Base-by-base conservation (phyloP, 1,140 invertebrate genomes). In the Nixonia krombeini region DNA sequence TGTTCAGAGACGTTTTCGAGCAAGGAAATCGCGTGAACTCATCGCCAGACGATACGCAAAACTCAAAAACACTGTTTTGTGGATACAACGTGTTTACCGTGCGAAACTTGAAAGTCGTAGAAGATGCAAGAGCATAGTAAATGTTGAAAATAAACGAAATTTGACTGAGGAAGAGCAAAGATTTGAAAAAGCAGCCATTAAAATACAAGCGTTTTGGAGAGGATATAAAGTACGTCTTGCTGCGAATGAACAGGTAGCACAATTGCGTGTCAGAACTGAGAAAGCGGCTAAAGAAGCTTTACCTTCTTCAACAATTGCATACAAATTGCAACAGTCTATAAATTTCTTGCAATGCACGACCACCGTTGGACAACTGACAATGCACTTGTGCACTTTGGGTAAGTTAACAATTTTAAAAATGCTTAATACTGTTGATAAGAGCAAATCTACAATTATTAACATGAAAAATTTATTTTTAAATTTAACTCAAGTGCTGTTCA, bases 201-300 rank as follows among this genome's bases (percentile, higher is more conserved):
- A 86, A 61, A 91, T 92, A 57, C 91, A 91, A 86, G 82, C 89
- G 9, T 62, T 85, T n/a, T 92, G 89, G 88, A 87, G 88, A 46
- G 90, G 90, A 1, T 87, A 89, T 69, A 74, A 51, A 9, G 77
- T 85, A 9, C 85, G 91, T 6, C 69, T 76, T 18, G 66, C 62
- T 1, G 49, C 82, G 13, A 69, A 74, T 9, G 38, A 75, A n/a
- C 66, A 83, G 4, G 72, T 87, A 17, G 53, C 58, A 7, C 73
- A 82, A 41, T 55, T 91, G 0, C 73, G 86, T 6, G 74, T 79
- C 12, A 85, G 89, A 21, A 81, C 86, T 0, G 59, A 81, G 13
- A 86, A 87, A 6, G 84, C 86, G 1, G 70, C 85, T 0, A 67
- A 80, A 37, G 85, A 87, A 15, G 75, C 76, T 25, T 31, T 42